phyloP scores from a whole-genome alignment of 2,797 vertebrate genomes.

The Benthosema pterotum region DNA sequence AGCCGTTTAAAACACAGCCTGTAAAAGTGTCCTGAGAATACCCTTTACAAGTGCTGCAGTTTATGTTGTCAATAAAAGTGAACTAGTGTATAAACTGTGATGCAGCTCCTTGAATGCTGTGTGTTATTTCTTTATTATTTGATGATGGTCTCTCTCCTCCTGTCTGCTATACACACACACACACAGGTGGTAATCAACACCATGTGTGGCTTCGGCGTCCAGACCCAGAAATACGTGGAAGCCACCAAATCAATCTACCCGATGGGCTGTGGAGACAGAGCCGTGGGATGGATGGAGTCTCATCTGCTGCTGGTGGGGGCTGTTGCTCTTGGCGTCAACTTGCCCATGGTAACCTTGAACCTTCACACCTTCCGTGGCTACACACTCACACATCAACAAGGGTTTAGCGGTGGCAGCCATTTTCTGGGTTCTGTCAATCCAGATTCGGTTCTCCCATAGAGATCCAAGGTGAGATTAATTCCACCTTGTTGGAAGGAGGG shows the following conservation, averaged over 20 bases:
- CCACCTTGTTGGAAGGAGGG: no score
- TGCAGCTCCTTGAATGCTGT: no score
- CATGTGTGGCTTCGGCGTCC: constrained; percentile 81
- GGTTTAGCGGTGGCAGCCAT: no score
- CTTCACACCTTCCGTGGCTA: no score
- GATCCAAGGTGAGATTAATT: no score
- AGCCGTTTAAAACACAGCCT: neutral
- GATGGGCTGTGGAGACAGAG: constrained; percentile 78
- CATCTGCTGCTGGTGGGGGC: constrained; percentile 80
- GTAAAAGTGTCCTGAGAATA: neutral
- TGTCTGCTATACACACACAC: constrained; percentile 6
- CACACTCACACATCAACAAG: no score
- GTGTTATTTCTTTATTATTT: no score
- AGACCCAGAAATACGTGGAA: constrained; percentile 69
- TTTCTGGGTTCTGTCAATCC: no score
- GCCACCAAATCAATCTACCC: constrained; percentile 76
- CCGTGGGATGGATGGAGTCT: constrained; percentile 79
- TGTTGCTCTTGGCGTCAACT: constrained; percentile 75
- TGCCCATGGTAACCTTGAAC: constrained; percentile 75
- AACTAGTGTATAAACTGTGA: no score
- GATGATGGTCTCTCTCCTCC: neutral
- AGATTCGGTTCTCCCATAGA: no score
- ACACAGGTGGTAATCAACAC: constrained; percentile 79
- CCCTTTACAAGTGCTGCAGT: neutral
- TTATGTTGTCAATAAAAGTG: neutral